Evolutionary conservation across 2,113 vertebrate genomes (phyloP), one percentile per base, ranked within the genome.

Genomic region (Amazona guildingii): DNA sequence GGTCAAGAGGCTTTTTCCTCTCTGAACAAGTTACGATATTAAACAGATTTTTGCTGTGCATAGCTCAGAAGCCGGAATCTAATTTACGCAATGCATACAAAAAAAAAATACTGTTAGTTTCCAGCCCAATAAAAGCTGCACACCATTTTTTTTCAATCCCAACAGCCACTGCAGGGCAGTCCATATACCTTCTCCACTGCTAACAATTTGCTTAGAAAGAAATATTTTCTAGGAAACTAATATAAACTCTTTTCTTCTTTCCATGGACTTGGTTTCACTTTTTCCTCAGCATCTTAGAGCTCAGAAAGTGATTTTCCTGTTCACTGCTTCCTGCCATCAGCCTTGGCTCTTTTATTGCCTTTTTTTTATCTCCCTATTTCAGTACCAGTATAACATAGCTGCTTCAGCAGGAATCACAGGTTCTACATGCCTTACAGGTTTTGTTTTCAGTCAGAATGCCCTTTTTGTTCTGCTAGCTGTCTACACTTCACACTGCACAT

Each of bases 291-390:
- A 97, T 17, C 14, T 23, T 77, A 37, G 9, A 80, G 55, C 23
- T 72, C 13, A 68, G 62, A 88, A 90, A 92, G 29, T 84, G 41
- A 92, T 96, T 95, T 96, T 90, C 55, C 83, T 78, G n/a, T 83
- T 95, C 61, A 59, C 29, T 95, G 64, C 55, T 68, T 61, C 46
- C 39, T 92, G 69, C 16, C 63, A 88, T 87, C 80, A 90, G 29
- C 62, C 49, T 57, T 70, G 24, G 11, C 7, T 88, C 33, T 20
- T 89, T 80, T 75, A 72, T 27, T 75, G 28, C 27, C 33, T 81
- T 48, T 83, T 69, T 70, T 70, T 29, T 8, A 41, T 73, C 17
- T 81, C 73, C 37, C 86, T 61, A 55, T 68, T 84, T 86, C 81
- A 76, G 39, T 59, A 76, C 33, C n/a, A 62, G 37, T 14, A 44